These are phyloP conservation scores for Colostygia pectinataria DNA, from an alignment of 2,888 invertebrate species.

Conservation along the genomic window DNA sequence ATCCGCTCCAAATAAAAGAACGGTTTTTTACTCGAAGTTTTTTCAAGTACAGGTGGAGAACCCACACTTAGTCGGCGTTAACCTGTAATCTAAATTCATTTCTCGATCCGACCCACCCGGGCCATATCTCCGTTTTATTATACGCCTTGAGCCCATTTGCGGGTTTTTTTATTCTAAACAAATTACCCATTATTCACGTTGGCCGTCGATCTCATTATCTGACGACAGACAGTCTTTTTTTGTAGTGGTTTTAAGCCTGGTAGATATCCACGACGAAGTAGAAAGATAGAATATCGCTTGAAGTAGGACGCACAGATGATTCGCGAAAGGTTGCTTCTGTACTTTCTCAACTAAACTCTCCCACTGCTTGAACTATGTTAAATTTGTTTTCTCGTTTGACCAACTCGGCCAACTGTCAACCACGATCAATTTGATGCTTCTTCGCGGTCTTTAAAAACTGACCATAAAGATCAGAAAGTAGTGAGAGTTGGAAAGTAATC, in stretches of 20 bases:
- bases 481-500: no score
- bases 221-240: slow-evolving; percentile 57
- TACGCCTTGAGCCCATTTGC: slow-evolving; percentile 78
- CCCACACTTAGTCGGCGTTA: slow-evolving; percentile 81
- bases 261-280: no score
- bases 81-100: slow-evolving; percentile 84
- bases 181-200: slow-evolving; percentile 79
- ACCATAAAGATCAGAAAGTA: no score
- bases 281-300: no score
- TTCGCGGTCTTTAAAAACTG: no score
- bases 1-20: slow-evolving; percentile 36
- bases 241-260: slow-evolving; percentile 16
- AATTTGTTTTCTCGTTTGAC: no score
- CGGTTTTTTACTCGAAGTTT: slow-evolving; percentile 63
- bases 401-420: no score
- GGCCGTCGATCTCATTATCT: slow-evolving; percentile 71
- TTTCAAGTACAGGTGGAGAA: slow-evolving; percentile 77
- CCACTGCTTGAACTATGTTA: no score
- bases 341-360: no score
- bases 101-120: slow-evolving; percentile 79
- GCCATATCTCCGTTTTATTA: slow-evolving; percentile 81
- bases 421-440: no score
- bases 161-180: slow-evolving; percentile 78
- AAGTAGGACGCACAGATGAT: no score
- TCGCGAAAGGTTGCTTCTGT: no score